Conservation (phyloP, 2,797 vertebrate genomes). For the Philypnodon macrostomus region DNA sequence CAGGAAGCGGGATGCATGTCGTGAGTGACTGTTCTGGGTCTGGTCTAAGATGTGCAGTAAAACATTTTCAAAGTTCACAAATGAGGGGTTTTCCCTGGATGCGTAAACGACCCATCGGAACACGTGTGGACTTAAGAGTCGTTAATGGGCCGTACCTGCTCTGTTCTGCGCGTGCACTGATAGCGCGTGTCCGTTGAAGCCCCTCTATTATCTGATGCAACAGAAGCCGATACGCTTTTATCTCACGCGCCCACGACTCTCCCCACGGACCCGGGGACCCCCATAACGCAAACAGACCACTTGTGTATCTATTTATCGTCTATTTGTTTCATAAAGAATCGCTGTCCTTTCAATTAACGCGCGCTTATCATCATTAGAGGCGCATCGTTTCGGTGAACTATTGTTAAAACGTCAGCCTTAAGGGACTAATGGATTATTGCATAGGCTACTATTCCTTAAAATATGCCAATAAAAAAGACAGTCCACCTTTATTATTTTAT, state of each 20-base stretch:
- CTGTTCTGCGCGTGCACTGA: slow-evolving; percentile 45
- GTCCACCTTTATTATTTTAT: slow-evolving; percentile 35
- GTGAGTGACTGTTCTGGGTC: slow-evolving; percentile 47
- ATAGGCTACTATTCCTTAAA: slow-evolving; percentile 8
- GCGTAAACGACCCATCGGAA: neutral
- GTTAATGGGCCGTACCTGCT: slow-evolving; percentile 61
- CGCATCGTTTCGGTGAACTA: slow-evolving; percentile 12
- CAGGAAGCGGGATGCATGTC: slow-evolving; percentile 57
- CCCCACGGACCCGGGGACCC: slow-evolving; percentile 50
- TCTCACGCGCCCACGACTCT: slow-evolving; percentile 60
- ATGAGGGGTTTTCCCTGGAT: neutral
- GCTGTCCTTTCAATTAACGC: slow-evolving; percentile 37
- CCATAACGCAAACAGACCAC: slow-evolving; percentile 7
- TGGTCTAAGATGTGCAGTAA: slow-evolving; percentile 8
- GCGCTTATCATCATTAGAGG: slow-evolving; percentile 39
- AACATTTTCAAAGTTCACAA: neutral
- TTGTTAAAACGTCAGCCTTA: slow-evolving; percentile 18
- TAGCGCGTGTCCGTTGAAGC: slow-evolving; percentile 62
- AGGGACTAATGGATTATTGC: slow-evolving; percentile 33
- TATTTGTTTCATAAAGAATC: slow-evolving; percentile 21
- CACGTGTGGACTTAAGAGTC: slow-evolving; percentile 14
- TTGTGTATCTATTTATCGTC: slow-evolving; percentile 19
- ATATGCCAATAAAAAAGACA: slow-evolving; percentile 7
- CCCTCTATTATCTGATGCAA: slow-evolving; percentile 65
- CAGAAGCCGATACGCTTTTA: slow-evolving; percentile 64